These are phyloP conservation scores for Ochotona princeps DNA, from an alignment of 2,113 vertebrate genomes.

Conservation along the genomic window DNA sequence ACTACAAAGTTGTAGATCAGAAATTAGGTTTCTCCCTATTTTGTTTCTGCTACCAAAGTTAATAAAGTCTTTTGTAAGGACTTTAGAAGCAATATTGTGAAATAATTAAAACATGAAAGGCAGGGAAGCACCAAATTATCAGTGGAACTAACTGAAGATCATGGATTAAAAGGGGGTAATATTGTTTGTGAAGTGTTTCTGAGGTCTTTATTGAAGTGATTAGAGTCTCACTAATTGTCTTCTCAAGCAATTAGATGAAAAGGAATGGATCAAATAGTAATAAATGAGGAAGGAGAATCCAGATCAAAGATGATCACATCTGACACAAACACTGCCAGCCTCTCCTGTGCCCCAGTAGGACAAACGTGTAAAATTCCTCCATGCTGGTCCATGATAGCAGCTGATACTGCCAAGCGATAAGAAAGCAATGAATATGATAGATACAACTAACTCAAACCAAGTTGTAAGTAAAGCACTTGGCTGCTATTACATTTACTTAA, in stretches of 20 bases:
- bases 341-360: neutral
- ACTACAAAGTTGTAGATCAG: neutral
- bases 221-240: conserved; percentile 51
- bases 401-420: neutral
- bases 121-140: conserved; percentile 29
- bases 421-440: neutral
- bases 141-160: neutral
- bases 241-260: conserved; percentile 51
- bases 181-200: conserved; percentile 21
- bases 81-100: conserved; percentile 53
- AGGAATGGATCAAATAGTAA: conserved; percentile 38
- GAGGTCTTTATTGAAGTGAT: conserved; percentile 29
- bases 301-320: neutral
- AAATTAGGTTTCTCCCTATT: neutral
- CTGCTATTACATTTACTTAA: neutral
- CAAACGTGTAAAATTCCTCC: neutral
- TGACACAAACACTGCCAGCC: neutral
- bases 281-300: neutral
- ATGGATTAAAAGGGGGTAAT: conserved; percentile 43
- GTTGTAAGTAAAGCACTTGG: neutral
- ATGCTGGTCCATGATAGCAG: neutral
- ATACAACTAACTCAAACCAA: neutral
- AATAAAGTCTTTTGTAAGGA: conserved; percentile 36
- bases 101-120: conserved; percentile 60
- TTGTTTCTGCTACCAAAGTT: neutral